These are phyloP conservation scores for Parochlus steinenii DNA, from an alignment of 2,888 invertebrate genomes.

Conservation along the genomic window DNA sequence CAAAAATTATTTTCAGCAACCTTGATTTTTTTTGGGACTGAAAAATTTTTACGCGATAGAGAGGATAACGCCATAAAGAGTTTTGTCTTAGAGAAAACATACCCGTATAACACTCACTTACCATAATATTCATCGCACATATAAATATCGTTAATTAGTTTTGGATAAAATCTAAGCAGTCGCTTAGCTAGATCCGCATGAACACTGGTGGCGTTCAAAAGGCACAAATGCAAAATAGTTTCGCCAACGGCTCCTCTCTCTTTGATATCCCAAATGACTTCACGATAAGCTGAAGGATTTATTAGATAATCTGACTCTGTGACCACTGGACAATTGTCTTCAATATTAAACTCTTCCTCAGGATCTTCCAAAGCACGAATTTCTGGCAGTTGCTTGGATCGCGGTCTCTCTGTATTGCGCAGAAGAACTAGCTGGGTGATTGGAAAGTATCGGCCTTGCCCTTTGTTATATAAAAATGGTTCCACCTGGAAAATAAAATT, in stretches of 20 bases:
- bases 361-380: slow-evolving; percentile 68
- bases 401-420: slow-evolving; percentile 69
- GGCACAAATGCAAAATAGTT: slow-evolving; percentile 81
- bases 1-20: no score
- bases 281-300: slow-evolving; percentile 56
- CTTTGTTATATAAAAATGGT: slow-evolving; percentile 85
- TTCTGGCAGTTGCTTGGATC: slow-evolving; percentile 63
- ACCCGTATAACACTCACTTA: no score
- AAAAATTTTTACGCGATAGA: no score
- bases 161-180: slow-evolving; percentile 80
- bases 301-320: slow-evolving; percentile 41
- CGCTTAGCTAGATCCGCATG: slow-evolving; percentile 89
- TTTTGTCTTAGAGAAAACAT: no score
- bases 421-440: slow-evolving; percentile 74
- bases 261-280: slow-evolving; percentile 81
- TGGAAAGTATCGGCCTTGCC: slow-evolving; percentile 79
- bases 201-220: slow-evolving; percentile 77
- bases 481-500: slow-evolving; percentile 39
- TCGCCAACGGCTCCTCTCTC: slow-evolving; percentile 93
- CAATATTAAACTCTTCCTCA: slow-evolving; percentile 68
- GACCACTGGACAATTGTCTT: slow-evolving; percentile 48
- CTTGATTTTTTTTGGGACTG: no score
- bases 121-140: slow-evolving; percentile 95
- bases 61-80: no score
- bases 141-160: slow-evolving; percentile 90